Evolutionary conservation across 2,888 invertebrate genomes (phyloP).

Genomic region (Chironomus riparius): DNA sequence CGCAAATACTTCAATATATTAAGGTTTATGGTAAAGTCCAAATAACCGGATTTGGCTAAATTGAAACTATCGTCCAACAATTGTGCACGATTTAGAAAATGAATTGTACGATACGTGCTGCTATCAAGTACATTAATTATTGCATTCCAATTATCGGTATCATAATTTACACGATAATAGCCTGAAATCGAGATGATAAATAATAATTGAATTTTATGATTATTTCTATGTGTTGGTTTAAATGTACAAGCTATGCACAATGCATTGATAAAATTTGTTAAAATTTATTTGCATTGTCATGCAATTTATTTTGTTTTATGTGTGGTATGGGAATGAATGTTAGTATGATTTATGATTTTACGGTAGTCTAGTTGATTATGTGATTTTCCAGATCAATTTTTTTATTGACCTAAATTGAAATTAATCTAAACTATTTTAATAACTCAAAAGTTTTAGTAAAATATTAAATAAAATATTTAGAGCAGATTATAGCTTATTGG

Average conservation of each 20-base stretch:
- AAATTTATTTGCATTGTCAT: no score
- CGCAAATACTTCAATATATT: constrained; percentile 12
- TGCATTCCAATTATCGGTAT: constrained; percentile 2
- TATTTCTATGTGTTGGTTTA: neutral
- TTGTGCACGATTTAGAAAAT: constrained; percentile 19
- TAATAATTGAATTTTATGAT: neutral
- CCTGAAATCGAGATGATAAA: constrained; percentile 28
- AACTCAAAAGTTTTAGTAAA: no score
- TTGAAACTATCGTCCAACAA: constrained; percentile 21
- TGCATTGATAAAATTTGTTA: no score
- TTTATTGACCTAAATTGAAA: neutral
- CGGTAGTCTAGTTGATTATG: no score
- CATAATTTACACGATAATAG: constrained; percentile 33
- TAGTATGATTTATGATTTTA: no score
- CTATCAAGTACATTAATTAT: constrained; percentile 14
- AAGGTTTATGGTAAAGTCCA: neutral
- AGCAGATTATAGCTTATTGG: no score
- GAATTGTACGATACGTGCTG: neutral
- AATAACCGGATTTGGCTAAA: constrained; percentile 2
- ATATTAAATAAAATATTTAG: no score
- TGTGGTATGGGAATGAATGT: no score
- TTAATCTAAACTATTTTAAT: neutral
- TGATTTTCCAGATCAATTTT: no score
- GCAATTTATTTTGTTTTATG: no score
- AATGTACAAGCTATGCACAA: neutral